Evolutionary conservation across 1,140 invertebrate genomes (phyloP), one percentile per base, ranked within the genome.

Genomic region (Pteromalus puparum): DNA sequence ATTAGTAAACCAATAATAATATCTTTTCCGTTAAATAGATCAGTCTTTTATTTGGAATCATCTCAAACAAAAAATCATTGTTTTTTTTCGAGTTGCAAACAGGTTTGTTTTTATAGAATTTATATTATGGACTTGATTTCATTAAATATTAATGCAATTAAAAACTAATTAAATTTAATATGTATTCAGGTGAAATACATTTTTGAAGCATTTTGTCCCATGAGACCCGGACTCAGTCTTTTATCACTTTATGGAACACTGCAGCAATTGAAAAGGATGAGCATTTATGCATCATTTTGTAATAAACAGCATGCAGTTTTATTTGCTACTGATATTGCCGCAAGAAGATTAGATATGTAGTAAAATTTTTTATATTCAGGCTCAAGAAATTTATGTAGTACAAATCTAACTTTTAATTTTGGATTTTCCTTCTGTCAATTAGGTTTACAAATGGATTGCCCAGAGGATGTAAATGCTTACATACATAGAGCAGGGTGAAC

Each of bases 361-460:
- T 61, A 21, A 0, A 5, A 70, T 61, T 81, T 48, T 77, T 67
- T 82, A 10, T 34, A 79, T 68, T 3, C 42, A 72, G 28, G 2
- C 38, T 73, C n/a, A 38, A 21, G 18, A 73, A 73, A 38, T 73
- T 70, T 26, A 6, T 81, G 67, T 46, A 61, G 42, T n/a, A n/a
- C n/a, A 30, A 77, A 24, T 67, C 1, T 81, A 1, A 79, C 28
- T 84, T 89, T 81, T 87, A 75, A 88, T 91, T 82, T 86, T 86
- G 93, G 99, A 99, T 94, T 99, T 99, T 93, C 98, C 98, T 21
- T 94, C 94, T 82, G 97, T 99, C 0, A 96, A 99, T 93, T 99
- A 99, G 99, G 99, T 99, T 15, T 99, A 68, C 99, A 99, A 91
- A 94, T 98, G 90, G 99, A 99, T 92, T 99, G 98, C 93, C 99